Percentiles rank a stretch among this genome's conserved stretches.
These are phyloP conservation scores for Biston stratarius DNA, from an alignment of 2,888 invertebrate species.

Conservation along the genomic window DNA sequence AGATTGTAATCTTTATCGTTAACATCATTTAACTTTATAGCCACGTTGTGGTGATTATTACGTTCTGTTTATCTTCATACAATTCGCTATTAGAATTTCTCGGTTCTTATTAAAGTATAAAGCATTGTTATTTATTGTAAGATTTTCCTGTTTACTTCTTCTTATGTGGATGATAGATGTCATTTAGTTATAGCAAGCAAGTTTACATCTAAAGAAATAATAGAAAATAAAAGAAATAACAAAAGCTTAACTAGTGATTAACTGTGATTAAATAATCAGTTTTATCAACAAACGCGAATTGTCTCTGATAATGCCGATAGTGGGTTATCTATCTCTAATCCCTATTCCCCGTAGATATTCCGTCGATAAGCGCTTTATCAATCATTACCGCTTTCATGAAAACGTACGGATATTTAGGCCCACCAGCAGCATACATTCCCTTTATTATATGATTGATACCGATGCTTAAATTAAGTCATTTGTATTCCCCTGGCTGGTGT, in stretches of 20 bases:
- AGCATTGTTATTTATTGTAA: conserved; percentile 32
- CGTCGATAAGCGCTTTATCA: conserved; percentile 18
- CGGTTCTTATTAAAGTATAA: conserved; percentile 36
- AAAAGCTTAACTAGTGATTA: neutral
- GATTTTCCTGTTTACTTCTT: conserved; percentile 42
- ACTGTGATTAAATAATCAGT: conserved; percentile 6
- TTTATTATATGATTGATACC: conserved; percentile 36
- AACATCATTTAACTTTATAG: conserved; percentile 30
- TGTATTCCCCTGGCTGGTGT: conserved; percentile 39
- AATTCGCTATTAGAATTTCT: conserved; percentile 29
- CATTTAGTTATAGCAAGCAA: neutral
- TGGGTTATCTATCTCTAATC: conserved; percentile 7
- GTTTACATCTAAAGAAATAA: too few species aligned
- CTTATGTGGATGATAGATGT: conserved; percentile 10
- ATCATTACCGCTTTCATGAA: conserved; percentile 19
- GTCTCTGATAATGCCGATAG: conserved; percentile 27
- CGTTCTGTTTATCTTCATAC: conserved; percentile 18
- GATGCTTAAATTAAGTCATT: conserved; percentile 37
- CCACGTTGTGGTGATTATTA: conserved; percentile 25
- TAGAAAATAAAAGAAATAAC: too few species aligned
- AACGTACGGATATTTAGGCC: conserved; percentile 30
- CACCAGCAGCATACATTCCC: conserved; percentile 27
- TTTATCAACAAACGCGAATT: conserved; percentile 24
- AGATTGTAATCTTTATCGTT: conserved; percentile 12
- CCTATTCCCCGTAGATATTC: neutral